Base-by-base conservation (phyloP, 2,113 vertebrate genomes). In the Forbesichthys agassizii region DNA sequence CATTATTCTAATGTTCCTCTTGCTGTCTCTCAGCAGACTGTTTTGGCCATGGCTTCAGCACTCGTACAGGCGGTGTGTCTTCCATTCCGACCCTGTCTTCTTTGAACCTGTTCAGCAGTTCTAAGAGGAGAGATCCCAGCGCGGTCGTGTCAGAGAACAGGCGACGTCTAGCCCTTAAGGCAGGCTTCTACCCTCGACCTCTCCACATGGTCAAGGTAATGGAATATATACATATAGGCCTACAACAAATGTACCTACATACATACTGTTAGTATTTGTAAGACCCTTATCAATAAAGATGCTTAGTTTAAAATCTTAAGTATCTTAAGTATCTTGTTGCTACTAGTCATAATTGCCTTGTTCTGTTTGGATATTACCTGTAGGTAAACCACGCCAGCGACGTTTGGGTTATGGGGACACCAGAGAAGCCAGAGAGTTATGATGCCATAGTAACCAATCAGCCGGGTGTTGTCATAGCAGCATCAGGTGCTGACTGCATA, bases 401-500 rank as follows among this genome's bases (percentile, higher is more conserved):
- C 0, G 92, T 99, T 11, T 95, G 89, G 94, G 75, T 96, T 47
- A 77, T 96, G 88, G 96, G 94, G 9, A 92, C 77, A 64, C 73
- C 81, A 16, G 16, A 16, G 0, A 92, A 95, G 64, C 97, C 97
- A 0, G 74, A 91, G 2, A 88, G 81, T 69, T 99, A 97, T 9
- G 96, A 99, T 74, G 95, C 92, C n/a, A 92, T 98, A 66, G 92
- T 95, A 27, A 96, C 96, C 0, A 84, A 97, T 64, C 92, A 83
- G 79, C 90, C 53, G 1, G 94, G 92, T 3, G 80, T 95, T 54
- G 95, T 95, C 0, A 69, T 98, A 61, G 93, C 94, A 0, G 96
- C 97, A 57, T 95, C 95, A 0, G 96, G 96, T 1, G 96, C 97
- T 33, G 97, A 99, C 79, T 99, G 97, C 86, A 95, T 98, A 79